Evolutionary conservation across 1,140 invertebrate species (phyloP).

Genomic region (Polypedilum vanderplanki): DNA sequence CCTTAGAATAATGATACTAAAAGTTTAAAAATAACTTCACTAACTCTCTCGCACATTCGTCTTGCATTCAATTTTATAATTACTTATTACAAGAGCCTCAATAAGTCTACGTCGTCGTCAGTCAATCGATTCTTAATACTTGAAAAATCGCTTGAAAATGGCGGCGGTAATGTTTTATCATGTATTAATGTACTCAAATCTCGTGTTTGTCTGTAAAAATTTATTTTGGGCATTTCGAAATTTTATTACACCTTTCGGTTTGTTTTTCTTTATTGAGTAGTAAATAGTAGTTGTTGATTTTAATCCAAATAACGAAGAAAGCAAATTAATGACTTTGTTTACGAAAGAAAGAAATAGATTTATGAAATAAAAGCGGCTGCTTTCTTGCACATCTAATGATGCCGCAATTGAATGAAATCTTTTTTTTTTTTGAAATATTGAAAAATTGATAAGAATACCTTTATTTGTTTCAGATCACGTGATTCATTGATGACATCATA

Average conservation of each 20-base stretch:
- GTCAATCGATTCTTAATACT: too few relatives aligned
- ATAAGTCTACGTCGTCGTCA: too few relatives aligned
- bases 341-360: slow-evolving; percentile 17
- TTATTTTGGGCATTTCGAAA: neutral
- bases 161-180: too few relatives aligned
- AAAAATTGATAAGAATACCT: neutral
- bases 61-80: too few relatives aligned
- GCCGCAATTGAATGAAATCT: neutral
- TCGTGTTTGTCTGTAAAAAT: too few relatives aligned
- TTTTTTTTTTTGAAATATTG: too few relatives aligned
- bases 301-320: neutral
- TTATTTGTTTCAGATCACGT: neutral
- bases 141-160: too few relatives aligned
- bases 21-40: too few relatives aligned
- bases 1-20: too few relatives aligned
- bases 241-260: neutral
- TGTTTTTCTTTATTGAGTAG: neutral
- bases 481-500: neutral
- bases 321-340: neutral
- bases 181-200: too few relatives aligned
- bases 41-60: too few relatives aligned
- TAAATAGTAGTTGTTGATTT: neutral
- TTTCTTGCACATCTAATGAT: neutral
- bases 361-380: neutral
- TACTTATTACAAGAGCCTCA: too few relatives aligned